These are phyloP conservation scores for Bombyx mandarina DNA, from an alignment of 1,140 invertebrate species.

Conservation along the genomic window DNA sequence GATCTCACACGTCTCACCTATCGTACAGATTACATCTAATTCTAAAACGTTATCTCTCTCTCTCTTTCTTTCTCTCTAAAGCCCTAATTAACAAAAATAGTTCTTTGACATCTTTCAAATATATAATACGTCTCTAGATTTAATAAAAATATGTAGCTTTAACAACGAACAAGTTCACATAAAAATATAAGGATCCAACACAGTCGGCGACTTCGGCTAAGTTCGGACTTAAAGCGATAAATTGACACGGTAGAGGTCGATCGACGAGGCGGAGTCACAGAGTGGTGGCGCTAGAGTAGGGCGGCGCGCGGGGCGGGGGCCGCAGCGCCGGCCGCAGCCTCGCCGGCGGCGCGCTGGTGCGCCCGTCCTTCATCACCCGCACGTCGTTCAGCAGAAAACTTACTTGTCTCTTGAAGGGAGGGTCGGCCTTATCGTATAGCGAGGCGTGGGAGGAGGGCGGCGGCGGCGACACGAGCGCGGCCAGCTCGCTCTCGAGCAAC, in stretches of 20 bases:
- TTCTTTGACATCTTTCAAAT: slow-evolving; percentile 33
- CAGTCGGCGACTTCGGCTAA: slow-evolving; percentile 47
- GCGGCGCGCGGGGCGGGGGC: slow-evolving; percentile 14
- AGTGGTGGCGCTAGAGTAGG: slow-evolving; percentile 55
- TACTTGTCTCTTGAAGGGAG: slow-evolving; percentile 83
- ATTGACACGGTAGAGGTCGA: slow-evolving; percentile 53
- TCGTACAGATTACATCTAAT: slow-evolving; percentile 52
- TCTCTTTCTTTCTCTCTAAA: slow-evolving; percentile 29
- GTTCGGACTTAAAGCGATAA: slow-evolving; percentile 59
- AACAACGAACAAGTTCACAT: slow-evolving; percentile 59
- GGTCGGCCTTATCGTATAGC: slow-evolving; percentile 76
- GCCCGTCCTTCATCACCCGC: slow-evolving; percentile 79
- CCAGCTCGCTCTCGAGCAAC: slow-evolving; percentile 79
- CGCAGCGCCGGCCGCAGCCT: slow-evolving; percentile 23
- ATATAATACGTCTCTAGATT: slow-evolving; percentile 58
- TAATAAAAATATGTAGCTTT: slow-evolving; percentile 56
- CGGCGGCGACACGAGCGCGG: slow-evolving; percentile 73
- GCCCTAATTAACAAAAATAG: slow-evolving; percentile 65
- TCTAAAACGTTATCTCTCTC: slow-evolving; percentile 24
- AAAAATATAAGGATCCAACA: slow-evolving; percentile 59
- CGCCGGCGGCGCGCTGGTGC: slow-evolving; percentile 57
- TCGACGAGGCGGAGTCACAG: slow-evolving; percentile 36
- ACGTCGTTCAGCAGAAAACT: slow-evolving; percentile 85
- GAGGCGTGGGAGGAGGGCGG: slow-evolving; percentile 70
- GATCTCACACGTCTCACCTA: slow-evolving; percentile 49